Evolutionary conservation across 2,888 invertebrate genomes (phyloP).

Genomic region (Folsomia candida): DNA sequence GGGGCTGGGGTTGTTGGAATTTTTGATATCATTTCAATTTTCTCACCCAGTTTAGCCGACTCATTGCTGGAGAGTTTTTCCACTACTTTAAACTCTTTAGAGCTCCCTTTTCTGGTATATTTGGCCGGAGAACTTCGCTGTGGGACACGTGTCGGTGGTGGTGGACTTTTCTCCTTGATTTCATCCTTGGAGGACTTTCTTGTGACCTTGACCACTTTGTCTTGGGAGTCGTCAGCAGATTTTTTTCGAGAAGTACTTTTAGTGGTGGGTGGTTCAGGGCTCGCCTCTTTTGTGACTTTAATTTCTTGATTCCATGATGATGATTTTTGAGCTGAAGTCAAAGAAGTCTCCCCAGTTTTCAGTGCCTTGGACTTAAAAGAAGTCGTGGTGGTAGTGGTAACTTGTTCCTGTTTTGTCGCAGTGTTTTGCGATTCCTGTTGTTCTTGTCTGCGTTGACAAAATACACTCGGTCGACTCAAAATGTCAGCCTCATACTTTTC

Average conservation of each 20-base stretch:
- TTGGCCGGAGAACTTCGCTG: conserved; percentile 54
- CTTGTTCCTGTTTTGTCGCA: not conserved
- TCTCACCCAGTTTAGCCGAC: not conserved
- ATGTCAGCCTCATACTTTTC: conserved; percentile 49
- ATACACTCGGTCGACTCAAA: conserved; percentile 44
- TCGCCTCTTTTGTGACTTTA: not conserved
- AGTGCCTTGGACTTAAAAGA: conserved; percentile 30
- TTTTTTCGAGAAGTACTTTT: not conserved
- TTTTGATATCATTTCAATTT: conserved; percentile 1
- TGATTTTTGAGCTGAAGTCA: not conserved
- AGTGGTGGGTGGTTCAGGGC: not conserved
- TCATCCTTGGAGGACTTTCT: not conserved
- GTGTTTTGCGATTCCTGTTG: not conserved
- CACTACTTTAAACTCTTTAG: conserved; percentile 22
- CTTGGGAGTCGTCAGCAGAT: not conserved
- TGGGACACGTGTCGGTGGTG: conserved; percentile 55
- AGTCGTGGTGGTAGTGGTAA: conserved; percentile 18
- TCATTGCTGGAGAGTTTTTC: not conserved
- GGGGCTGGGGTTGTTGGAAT: not conserved
- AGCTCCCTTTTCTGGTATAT: conserved; percentile 26
- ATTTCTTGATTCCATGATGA: not conserved
- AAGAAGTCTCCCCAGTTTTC: conserved; percentile 14
- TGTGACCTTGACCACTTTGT: no score
- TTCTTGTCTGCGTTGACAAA: conserved; percentile 13
- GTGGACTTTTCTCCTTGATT: conserved; percentile 53